Percentiles rank a stretch among this genome's conserved stretches.
Conservation (phyloP, 92 coral and sea anemone species). For the Chrysogorgia sp. region DNA sequence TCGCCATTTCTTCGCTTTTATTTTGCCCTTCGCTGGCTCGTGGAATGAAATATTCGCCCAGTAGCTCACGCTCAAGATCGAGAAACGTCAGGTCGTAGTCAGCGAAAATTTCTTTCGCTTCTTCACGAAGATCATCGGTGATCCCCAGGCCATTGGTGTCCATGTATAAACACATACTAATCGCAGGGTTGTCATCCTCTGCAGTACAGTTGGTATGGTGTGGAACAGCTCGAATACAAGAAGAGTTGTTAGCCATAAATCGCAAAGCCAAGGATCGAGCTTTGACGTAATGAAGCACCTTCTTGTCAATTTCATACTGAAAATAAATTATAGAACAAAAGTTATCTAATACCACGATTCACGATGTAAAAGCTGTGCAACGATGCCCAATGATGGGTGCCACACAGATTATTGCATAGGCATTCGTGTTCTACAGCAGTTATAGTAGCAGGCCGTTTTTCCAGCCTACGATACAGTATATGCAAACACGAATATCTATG, state of each 20-base stretch:
- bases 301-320: no score
- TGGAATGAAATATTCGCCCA: not conserved
- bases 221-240: conserved; percentile 36
- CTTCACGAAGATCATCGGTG: not conserved
- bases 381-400: no score
- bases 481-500: no score
- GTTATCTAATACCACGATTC: no score
- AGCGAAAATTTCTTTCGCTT: conserved; percentile 20
- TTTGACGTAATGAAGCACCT: no score
- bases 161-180: conserved; percentile 24
- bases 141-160: conserved; percentile 17
- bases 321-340: no score
- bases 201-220: not conserved
- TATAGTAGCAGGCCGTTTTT: no score
- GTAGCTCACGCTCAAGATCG: not conserved
- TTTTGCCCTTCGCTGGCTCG: not conserved
- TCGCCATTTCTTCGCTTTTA: not conserved
- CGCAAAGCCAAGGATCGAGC: conserved; percentile 16
- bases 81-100: not conserved
- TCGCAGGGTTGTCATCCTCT: no score
- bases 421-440: no score
- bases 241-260: conserved; percentile 20
- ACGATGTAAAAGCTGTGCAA: no score
- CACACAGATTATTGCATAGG: no score
- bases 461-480: no score